A percentile compares a stretch with the other conserved stretches of the same genome.
Conservation (phyloP, 2,888 invertebrate species). For the Amphipoea lucens region DNA sequence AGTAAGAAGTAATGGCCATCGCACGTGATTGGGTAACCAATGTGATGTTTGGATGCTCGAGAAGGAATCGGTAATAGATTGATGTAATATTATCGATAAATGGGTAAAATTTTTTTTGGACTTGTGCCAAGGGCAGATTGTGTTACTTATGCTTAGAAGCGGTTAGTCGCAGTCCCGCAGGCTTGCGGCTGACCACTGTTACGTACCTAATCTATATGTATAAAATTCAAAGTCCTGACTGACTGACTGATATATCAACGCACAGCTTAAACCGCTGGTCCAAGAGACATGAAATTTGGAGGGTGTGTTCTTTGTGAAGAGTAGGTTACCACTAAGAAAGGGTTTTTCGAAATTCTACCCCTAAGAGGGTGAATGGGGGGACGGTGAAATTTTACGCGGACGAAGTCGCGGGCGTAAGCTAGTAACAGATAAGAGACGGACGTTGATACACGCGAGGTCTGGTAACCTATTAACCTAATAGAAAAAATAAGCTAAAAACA, state of each 20-base stretch:
- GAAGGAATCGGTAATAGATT: slow-evolving; percentile 11
- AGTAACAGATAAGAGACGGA: slow-evolving; percentile 2
- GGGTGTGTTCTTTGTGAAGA: too few relatives aligned
- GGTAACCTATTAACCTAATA: neutral
- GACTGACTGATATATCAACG: too few relatives aligned
- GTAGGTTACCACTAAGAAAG: too few relatives aligned
- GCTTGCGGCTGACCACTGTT: neutral
- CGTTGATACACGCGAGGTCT: neutral
- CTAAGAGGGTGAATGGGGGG: too few relatives aligned
- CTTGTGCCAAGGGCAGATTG: neutral
- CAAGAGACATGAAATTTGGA: too few relatives aligned
- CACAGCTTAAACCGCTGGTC: too few relatives aligned
- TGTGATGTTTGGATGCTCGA: slow-evolving; percentile 21
- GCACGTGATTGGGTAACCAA: slow-evolving; percentile 44
- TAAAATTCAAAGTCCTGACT: too few relatives aligned
- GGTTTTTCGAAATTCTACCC: too few relatives aligned
- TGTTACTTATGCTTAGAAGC: neutral
- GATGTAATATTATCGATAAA: slow-evolving; percentile 5
- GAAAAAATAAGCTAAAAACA: too few relatives aligned
- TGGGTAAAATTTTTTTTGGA: slow-evolving; percentile 21
- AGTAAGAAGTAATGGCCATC: slow-evolving; percentile 22
- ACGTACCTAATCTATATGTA: neutral
- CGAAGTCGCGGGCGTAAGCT: too few relatives aligned
- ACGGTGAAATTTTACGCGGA: too few relatives aligned
- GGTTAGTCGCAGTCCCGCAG: neutral